Conservation (phyloP, 2,888 invertebrate genomes). For the Trissolcus brochymenae region DNA sequence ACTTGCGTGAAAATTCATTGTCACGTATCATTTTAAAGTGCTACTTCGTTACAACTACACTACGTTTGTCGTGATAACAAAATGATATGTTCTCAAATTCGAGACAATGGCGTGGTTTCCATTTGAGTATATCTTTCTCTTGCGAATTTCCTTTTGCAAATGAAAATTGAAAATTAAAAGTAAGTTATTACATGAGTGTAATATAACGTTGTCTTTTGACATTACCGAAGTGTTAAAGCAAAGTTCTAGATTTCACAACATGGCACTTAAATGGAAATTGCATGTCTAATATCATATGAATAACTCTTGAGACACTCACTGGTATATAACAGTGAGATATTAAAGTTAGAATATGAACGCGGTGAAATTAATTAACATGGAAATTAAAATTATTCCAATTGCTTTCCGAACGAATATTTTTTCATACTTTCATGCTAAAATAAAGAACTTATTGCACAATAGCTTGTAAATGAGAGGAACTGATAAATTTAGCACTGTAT, state of each 20-base stretch:
- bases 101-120: neutral
- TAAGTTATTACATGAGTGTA: constrained; percentile 18
- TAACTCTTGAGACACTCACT: constrained; percentile 29
- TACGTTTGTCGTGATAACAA: neutral
- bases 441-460: no score
- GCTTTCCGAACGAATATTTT: no score
- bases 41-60: constrained; percentile 5
- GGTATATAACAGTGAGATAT: constrained; percentile 19
- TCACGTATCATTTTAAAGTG: neutral
- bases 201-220: constrained; percentile 41
- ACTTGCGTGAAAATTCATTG: no score
- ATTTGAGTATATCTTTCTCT: neutral
- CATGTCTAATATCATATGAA: constrained; percentile 42
- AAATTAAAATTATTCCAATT: neutral
- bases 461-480: no score
- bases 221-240: constrained; percentile 38
- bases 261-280: constrained; percentile 49
- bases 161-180: constrained; percentile 21
- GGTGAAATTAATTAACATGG: constrained; percentile 15
- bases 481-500: no score
- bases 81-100: no score
- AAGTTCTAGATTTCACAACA: constrained; percentile 46
- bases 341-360: constrained; percentile 7
- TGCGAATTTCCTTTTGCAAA: neutral
- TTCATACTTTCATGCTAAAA: no score